Evolutionary conservation across 1,140 invertebrate genomes (phyloP), one percentile per base, ranked within the genome.

Genomic region (Hestina assimilis): DNA sequence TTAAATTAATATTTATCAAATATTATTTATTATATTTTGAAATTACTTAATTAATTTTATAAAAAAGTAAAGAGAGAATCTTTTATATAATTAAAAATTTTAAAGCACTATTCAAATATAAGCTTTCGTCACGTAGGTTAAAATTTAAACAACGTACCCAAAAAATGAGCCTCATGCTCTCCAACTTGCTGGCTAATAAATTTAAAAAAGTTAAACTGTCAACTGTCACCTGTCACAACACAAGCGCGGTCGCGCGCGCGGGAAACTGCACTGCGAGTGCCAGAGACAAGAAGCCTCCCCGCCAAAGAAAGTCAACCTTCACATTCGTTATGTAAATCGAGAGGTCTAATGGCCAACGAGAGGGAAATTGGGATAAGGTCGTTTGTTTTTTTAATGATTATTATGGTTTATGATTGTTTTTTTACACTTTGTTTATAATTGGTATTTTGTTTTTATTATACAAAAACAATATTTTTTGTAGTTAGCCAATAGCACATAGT

Each of bases 321-420:
- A 81, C 80, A 83, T 80, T 77, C 72, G 72, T 86, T 86, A 86
- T 86, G 83, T 86, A 86, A 86, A 83, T 68, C 66, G 68, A 53
- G 68, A 66, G 60, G 62, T 73, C 46, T 38, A 75, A 76, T 59
- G 50, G 53, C 56, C 58, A 62, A 63, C 63, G 55, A 66, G 62
- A 69, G 63, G 48, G 56, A 63, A 72, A 72, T 66, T 74, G 59
- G 66, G 71, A 72, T 74, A 70, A 69, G 70, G 60, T 63, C 60
- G 60, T 53, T 47, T 57, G 47, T 58, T 40, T 21, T 33, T 24
- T 4, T 28, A 12, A 48, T 43, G 7, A 24, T 20, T 21, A 9
- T 42, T 35, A 40, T 14, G 9, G 0, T 7, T 47, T 6, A 12
- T 19, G 8, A 9, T 38, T 38, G 33, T 38, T 19, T 35, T 35